These are phyloP conservation scores for Canis aureus DNA, from an alignment of 2,113 vertebrate genomes.

Conservation along the genomic window DNA sequence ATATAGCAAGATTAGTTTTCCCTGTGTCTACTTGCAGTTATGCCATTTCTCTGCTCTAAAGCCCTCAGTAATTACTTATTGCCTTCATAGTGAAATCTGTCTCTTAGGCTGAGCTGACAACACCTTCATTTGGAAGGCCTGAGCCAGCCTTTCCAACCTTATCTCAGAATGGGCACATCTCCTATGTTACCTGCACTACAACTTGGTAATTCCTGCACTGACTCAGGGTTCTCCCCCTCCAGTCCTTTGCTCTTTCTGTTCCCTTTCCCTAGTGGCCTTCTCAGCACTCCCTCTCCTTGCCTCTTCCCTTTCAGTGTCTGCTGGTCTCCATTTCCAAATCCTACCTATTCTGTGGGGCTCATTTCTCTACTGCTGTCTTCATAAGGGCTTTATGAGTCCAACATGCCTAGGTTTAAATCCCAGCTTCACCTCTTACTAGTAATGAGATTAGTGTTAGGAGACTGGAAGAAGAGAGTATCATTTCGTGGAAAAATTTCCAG, in stretches of 20 bases:
- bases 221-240: not conserved
- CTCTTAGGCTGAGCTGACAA: not conserved
- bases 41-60: not conserved
- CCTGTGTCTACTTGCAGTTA: not conserved
- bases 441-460: not conserved
- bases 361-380: constrained; percentile 8
- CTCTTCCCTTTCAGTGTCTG: not conserved
- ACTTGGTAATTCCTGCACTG: not conserved
- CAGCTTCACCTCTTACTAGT: not conserved
- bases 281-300: not conserved
- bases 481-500: not conserved
- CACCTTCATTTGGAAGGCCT: constrained; percentile 2
- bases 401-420: not conserved
- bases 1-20: constrained; percentile 41
- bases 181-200: not conserved
- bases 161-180: not conserved
- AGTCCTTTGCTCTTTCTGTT: not conserved
- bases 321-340: constrained; percentile 3
- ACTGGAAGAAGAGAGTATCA: not conserved
- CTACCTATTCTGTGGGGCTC: not conserved
- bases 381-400: not conserved
- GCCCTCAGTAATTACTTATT: not conserved
- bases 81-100: not conserved
- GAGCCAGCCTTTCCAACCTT: not conserved
- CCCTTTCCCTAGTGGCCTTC: not conserved